Conservation (phyloP, 1,140 invertebrate genomes). For the Ruditapes philippinarum region DNA sequence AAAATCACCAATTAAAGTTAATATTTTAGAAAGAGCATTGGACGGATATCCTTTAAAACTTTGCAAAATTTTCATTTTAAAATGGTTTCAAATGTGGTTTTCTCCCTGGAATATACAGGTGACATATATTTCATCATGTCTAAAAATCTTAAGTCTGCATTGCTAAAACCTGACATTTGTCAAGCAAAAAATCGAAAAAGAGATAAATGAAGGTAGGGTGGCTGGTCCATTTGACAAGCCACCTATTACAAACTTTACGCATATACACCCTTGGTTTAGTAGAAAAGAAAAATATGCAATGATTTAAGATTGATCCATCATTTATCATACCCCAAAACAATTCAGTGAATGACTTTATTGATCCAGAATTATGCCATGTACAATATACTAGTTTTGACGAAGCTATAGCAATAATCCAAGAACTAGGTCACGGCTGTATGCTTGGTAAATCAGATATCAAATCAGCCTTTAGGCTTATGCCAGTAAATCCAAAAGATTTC, state of each 20-base stretch:
- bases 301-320: slow-evolving; percentile 27
- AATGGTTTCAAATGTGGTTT: slow-evolving; percentile 42
- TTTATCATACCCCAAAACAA: not conserved
- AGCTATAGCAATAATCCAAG: slow-evolving; percentile 5
- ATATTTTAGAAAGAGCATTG: not conserved
- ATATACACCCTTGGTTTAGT: slow-evolving; percentile 30
- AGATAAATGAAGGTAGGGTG: not conserved
- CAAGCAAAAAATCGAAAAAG: slow-evolving; percentile 23
- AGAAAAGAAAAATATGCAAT: not conserved
- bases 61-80: not conserved
- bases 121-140: not conserved
- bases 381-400: slow-evolving; percentile 44
- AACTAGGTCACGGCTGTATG: not conserved
- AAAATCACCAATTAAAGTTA: not conserved
- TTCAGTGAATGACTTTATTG: slow-evolving; percentile 44
- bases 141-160: slow-evolving; percentile 25
- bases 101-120: slow-evolving; percentile 16
- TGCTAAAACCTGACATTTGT: not conserved
- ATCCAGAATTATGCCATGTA: slow-evolving; percentile 32
- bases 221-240: slow-evolving; percentile 14
- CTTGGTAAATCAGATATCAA: slow-evolving; percentile 26
- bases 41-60: not conserved
- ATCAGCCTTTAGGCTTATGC: slow-evolving; percentile 30
- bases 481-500: slow-evolving; percentile 34
- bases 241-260: not conserved